A percentile compares a stretch with the other conserved stretches of the same genome.
These are phyloP conservation scores for Aurelia aurita complex sp. Pacific DNA, from an alignment of 30 jellyfish, hydroid and myxozoan species.

Conservation along the genomic window DNA sequence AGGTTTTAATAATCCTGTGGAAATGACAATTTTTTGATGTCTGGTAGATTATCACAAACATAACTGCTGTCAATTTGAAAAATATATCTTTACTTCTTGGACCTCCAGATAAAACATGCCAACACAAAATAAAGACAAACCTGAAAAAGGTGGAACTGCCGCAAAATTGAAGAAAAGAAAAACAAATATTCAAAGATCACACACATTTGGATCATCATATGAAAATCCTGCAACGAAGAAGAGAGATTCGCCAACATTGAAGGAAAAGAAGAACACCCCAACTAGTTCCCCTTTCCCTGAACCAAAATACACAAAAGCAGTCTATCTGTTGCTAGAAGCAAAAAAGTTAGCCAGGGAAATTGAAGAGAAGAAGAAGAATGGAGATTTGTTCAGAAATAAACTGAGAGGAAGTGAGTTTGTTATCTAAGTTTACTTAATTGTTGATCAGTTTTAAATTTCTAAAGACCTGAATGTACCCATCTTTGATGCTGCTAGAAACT, in stretches of 20 bases:
- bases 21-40: neutral
- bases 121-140: conserved; percentile 40
- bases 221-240: conserved; percentile 26
- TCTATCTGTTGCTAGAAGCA: conserved; percentile 83
- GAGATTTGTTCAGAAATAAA: conserved; percentile 59
- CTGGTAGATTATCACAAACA: no score
- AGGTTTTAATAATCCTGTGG: no score
- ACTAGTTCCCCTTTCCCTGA: conserved; percentile 58
- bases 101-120: conserved; percentile 21
- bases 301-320: conserved; percentile 86
- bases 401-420: conserved; percentile 45
- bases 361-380: conserved; percentile 79
- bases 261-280: conserved; percentile 14
- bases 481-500: no score
- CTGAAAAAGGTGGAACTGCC: conserved; percentile 44
- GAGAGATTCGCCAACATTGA: conserved; percentile 1
- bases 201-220: conserved; percentile 48
- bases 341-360: conserved; percentile 85
- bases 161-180: conserved; percentile 30
- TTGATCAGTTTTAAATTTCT: no score
- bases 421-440: no score
- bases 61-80: no score
- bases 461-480: no score
- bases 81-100: neutral
- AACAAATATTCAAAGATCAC: conserved; percentile 45